Evolutionary conservation across 2,888 invertebrate genomes (phyloP).

Genomic region (Leptopterna dolabrata): DNA sequence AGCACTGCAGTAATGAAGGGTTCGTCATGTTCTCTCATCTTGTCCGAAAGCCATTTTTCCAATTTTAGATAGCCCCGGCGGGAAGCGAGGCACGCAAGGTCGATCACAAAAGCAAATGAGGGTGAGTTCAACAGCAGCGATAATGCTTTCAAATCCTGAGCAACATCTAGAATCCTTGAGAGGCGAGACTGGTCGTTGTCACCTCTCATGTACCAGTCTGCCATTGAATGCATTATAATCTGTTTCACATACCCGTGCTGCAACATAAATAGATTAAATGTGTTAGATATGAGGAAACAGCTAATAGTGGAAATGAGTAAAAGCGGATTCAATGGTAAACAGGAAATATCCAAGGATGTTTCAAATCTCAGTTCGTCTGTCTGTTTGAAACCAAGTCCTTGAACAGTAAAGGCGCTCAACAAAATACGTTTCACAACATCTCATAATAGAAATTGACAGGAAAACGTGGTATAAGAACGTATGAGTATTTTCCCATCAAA

Average conservation of each 20-base stretch:
- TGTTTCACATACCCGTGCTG: slow-evolving; percentile 70
- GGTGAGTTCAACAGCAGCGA: slow-evolving; percentile 91
- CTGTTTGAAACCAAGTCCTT: too few relatives aligned
- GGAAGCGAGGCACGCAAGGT: slow-evolving; percentile 96
- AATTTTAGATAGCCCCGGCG: slow-evolving; percentile 95
- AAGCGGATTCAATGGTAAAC: not conserved
- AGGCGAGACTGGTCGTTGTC: slow-evolving; percentile 94
- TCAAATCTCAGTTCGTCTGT: too few relatives aligned
- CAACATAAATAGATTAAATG: too few relatives aligned
- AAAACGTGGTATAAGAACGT: too few relatives aligned
- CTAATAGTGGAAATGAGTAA: not conserved
- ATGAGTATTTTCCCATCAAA: too few relatives aligned
- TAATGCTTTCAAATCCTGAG: slow-evolving; percentile 89
- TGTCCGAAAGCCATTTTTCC: slow-evolving; percentile 98
- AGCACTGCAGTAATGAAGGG: slow-evolving; percentile 87
- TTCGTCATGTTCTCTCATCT: slow-evolving; percentile 95
- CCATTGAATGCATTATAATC: slow-evolving; percentile 95
- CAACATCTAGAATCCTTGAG: slow-evolving; percentile 94
- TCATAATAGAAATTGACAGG: too few relatives aligned
- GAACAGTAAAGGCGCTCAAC: too few relatives aligned
- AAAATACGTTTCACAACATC: too few relatives aligned
- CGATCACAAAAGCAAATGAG: slow-evolving; percentile 95
- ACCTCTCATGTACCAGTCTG: slow-evolving; percentile 93
- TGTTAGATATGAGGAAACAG: not conserved
- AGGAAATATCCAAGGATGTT: not conserved